Conservation (phyloP, 1,140 invertebrate genomes). For the Drosophila pectinifera region DNA sequence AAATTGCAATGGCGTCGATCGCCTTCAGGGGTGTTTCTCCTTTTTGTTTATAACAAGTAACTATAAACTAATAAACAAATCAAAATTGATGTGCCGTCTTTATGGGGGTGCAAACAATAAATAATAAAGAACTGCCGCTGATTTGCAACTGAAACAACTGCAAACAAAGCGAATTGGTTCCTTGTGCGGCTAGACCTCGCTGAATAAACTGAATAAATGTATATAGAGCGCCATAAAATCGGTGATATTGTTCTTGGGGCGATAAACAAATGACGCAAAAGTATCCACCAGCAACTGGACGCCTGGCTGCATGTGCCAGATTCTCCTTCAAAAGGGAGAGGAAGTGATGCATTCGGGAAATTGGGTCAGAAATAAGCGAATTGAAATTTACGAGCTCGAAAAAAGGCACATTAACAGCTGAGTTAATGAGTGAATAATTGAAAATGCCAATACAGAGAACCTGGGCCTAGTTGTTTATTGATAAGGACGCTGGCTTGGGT, state of each 20-base stretch:
- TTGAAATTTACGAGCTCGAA: conserved; percentile 37
- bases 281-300: conserved; percentile 21
- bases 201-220: conserved; percentile 6
- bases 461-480: conserved; percentile 18
- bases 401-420: neutral
- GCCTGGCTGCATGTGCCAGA: conserved; percentile 25
- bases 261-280: conserved; percentile 71
- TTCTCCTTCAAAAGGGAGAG: conserved; percentile 50
- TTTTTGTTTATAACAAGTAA: conserved; percentile 51
- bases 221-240: conserved; percentile 49
- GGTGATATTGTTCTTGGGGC: conserved; percentile 41
- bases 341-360: conserved; percentile 51
- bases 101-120: conserved; percentile 29
- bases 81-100: conserved; percentile 36
- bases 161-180: conserved; percentile 59
- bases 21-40: conserved; percentile 17
- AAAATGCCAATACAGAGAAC: conserved; percentile 41
- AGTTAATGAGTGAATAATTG: conserved; percentile 39
- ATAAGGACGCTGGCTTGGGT: conserved; percentile 50
- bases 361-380: conserved; percentile 73
- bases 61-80: conserved; percentile 29
- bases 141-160: conserved; percentile 51
- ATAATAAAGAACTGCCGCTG: conserved; percentile 37
- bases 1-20: conserved; percentile 41
- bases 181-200: conserved; percentile 43